Evolutionary conservation across 2,888 invertebrate genomes (phyloP), one percentile per base, ranked within the genome.

Genomic region (Exocentrus adspersus): DNA sequence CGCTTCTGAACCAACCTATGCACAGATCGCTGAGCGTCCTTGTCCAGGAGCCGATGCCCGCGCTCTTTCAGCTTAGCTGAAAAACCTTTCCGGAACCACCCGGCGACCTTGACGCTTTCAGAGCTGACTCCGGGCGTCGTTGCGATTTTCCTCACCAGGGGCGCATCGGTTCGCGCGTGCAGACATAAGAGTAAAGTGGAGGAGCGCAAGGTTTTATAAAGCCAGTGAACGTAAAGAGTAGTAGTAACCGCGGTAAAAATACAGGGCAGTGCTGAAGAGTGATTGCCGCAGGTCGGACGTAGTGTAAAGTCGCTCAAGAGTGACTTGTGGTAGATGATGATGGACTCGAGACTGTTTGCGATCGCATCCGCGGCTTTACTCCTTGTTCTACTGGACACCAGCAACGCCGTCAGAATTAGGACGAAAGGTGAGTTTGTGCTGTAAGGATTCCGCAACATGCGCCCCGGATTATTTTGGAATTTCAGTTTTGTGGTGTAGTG

Each of bases 121-220:
- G 62, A 41, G 21, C 53, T 46, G 41, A 24, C 53, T 45, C 57
- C 57, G 57, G 57, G 45, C 45, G 14, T n/a, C 20, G 43, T 53
- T 63, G 48, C 54, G 45, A 54, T 58, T 58, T 54, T 51, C n/a
- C 42, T 45, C 62, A 60, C 57, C 57, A 57, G 62, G 42, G 62
- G 62, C 62, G 64, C 67, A 46, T 43, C 14, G 28, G n/a, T 12
- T 14, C 43, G 21, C 42, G 24, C 53, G 24, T 46, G 57, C 57
- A 46, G 57, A 32, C 57, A 57, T 57, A 57, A 57, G 57, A 57
- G 28, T 56, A 42, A 61, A 66, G 68, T 68, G 68, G 68, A 65
- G 68, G 68, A 65, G 63, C 54, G 59, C 65, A 63, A 68, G 68
- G 68, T 68, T 68, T 68, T 68, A 68, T 59, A 68, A 68, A 65